These are phyloP conservation scores for Acipenser oxyrinchus DNA, from an alignment of 2,797 vertebrate genomes.

Conservation along the genomic window DNA sequence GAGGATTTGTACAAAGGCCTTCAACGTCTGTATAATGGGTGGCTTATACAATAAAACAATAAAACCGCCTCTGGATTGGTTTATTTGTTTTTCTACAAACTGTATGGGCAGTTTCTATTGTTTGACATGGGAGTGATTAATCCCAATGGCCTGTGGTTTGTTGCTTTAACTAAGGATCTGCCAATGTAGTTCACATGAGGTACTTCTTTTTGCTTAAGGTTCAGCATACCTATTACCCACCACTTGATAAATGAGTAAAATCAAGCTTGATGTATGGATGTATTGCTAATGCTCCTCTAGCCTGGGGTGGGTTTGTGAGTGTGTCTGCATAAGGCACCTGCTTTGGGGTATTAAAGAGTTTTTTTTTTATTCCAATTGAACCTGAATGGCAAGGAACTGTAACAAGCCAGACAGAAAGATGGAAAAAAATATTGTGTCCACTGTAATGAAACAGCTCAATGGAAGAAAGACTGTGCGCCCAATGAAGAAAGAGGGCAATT, in stretches of 20 bases:
- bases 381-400: background rate
- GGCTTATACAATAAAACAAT: background rate
- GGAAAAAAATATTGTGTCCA: background rate
- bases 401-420: background rate
- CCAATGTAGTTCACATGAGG: background rate
- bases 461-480: background rate
- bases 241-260: background rate
- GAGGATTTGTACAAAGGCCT: too few relatives aligned
- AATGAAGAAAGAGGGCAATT: slow-evolving; percentile 56
- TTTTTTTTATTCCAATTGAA: background rate
- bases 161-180: background rate
- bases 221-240: background rate
- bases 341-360: background rate
- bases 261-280: background rate
- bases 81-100: too few relatives aligned
- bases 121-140: background rate
- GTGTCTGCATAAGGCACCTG: background rate
- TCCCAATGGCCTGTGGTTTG: background rate
- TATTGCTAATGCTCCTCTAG: background rate
- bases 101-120: background rate
- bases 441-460: background rate
- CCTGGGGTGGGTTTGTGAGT: background rate
- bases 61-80: background rate
- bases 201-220: background rate
- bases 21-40: too few relatives aligned